Conservation (phyloP, 2,888 invertebrate species). For the Lypha dubia region DNA sequence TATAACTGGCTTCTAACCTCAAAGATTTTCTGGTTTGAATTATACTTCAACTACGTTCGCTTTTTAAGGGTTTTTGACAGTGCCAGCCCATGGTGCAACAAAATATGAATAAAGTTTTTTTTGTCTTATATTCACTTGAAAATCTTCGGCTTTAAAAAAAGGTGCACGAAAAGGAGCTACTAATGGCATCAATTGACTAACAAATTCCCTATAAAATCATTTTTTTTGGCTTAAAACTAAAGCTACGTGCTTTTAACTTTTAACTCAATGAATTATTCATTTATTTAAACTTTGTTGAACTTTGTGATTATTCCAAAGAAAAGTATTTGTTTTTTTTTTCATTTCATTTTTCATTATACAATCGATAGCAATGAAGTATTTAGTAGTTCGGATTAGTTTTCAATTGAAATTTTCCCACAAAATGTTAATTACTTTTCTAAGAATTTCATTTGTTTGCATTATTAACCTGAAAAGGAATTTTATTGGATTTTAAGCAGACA, state of each 20-base stretch:
- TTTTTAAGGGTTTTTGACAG: too few relatives aligned
- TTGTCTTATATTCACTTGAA: too few relatives aligned
- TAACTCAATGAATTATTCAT: conserved; percentile 27
- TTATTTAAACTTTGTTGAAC: conserved; percentile 34
- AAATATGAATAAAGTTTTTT: not conserved
- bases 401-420: not conserved
- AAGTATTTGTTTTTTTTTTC: not conserved
- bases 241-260: not conserved
- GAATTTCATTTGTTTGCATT: not conserved
- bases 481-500: conserved; percentile 1
- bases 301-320: conserved; percentile 11
- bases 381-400: not conserved
- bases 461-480: not conserved
- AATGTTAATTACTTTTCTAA: conserved; percentile 19
- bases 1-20: too few relatives aligned
- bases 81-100: too few relatives aligned
- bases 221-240: not conserved
- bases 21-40: too few relatives aligned
- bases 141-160: too few relatives aligned
- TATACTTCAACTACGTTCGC: too few relatives aligned
- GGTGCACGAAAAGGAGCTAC: not conserved
- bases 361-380: not conserved
- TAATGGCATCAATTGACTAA: conserved; percentile 9
- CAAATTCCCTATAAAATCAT: not conserved
- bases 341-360: too few relatives aligned